Percentiles rank a stretch among this genome's conserved stretches.
Conservation (phyloP, 2,113 vertebrate species). For the Sialia sialis region DNA sequence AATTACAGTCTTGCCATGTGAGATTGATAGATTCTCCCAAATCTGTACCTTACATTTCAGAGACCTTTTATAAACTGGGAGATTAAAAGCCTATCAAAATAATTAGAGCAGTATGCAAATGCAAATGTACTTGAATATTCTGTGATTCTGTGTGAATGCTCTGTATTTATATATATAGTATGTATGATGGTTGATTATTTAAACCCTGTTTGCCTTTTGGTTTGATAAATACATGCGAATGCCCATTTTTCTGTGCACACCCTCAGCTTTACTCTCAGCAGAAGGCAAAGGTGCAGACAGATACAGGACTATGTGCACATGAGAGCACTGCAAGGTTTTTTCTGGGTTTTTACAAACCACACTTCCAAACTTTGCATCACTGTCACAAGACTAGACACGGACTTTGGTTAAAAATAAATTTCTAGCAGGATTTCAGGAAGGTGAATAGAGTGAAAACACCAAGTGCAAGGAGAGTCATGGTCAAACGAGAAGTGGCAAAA, state of each 20-base stretch:
- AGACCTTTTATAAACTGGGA: not conserved
- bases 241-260: not conserved
- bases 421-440: not conserved
- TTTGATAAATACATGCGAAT: not conserved
- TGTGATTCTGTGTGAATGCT: not conserved
- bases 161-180: not conserved
- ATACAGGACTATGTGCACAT: accelerated
- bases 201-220: not conserved
- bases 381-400: not conserved
- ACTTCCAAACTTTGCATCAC: not conserved
- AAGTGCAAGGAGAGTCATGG: not conserved
- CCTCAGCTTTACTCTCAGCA: not conserved
- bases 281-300: not conserved
- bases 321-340: not conserved
- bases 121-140: not conserved
- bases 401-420: not conserved
- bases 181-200: not conserved
- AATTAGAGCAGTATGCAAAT: not conserved
- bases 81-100: slow-evolving; percentile 11
- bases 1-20: not conserved
- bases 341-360: not conserved
- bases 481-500: not conserved
- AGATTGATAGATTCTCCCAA: not conserved
- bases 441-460: not conserved
- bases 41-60: not conserved